Evolutionary conservation across 2,888 invertebrate genomes (phyloP), one percentile per base, ranked within the genome.

Genomic region (Busseola fusca): DNA sequence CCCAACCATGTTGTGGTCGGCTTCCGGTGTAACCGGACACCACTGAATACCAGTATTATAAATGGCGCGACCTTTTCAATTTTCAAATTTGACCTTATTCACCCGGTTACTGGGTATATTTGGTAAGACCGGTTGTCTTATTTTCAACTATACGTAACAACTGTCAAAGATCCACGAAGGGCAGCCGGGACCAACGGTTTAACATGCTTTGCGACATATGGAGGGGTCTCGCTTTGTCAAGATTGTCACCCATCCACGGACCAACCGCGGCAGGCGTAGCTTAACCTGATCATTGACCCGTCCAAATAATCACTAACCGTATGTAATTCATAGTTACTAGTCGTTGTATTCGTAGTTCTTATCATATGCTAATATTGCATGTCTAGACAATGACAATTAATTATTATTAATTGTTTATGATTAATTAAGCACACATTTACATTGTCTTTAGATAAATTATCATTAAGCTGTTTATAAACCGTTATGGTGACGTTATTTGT

Each of bases 391-490:
- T 40, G 34, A 10, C 18, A 42, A 27, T 50, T 6, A 40, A 40
- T 40, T 40, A 40, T 14, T 14, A 48, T 18, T 58, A 3, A 52
- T 48, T 54, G 14, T 27, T 52, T 30, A 54, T 54, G 25, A 40
- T 30, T 42, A 58, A 27, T 50, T 37, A 48, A 10, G n/a, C 16
- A 30, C 48, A 45, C 42, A 64, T 59, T 74, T 48, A 59, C 57
- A 63, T 76, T 45, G 54, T 75, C 45, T 56, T 60, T 4, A 67
- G 27, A 52, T 76, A 57, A 57, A 64, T 40, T 6, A 30, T 64
- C n/a, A 67, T 67, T 48, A 64, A 25, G 25, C 5, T 57, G 59
- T 81, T 77, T 60, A 3, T 42, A 64, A 57, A 50, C 52, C 37
- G 52, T 42, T 21, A 50, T 27, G 45, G 30, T 30, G 2, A 60